Base-by-base conservation (phyloP, 1,140 invertebrate genomes). In the Apis laboriosa region DNA sequence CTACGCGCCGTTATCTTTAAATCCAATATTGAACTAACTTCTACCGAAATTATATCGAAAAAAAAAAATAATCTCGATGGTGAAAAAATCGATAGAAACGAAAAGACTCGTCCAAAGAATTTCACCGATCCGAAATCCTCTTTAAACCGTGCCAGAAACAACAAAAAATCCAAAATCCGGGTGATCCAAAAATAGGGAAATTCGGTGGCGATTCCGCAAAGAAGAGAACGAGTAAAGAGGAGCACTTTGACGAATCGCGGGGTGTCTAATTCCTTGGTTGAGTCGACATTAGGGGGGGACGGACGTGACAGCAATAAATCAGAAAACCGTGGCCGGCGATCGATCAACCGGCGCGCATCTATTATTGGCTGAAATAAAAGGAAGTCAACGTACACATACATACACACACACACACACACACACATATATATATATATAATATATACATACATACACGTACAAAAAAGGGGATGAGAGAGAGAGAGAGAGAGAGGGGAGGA, bases 361-460 rank as follows among this genome's bases (percentile, higher is more conserved):
- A 90, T 91, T 90, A 91, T 90, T 90, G 89, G 89, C 80, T 81
- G 83, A 90, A 90, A 88, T 90, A 90, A 90, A 90, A 89, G 86
- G 80, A 87, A 92, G 86, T 89, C 87, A 86, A 86, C 82, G 83
- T 61, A 68, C 77, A 70, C 55, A n/a, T 17, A 75, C 70, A 51
- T 68, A 49, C n/a, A 28, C 56, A 74, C 24, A 34, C 12, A 49
- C 2, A 63, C 56, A 63, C 73, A 76, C 58, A 17, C 19, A 77
- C 63, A 63, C 49, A 51, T 15, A 56, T 53, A 76, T 24, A 77
- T 68, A 63, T 55, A 51, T 15, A 56, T 43, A 76, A 28, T 58
- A 43, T 19, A 21, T 68, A 0, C 28, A n/a, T 21, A 81, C 77
- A 68, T 67, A 60, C 8, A 53, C 51, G 68, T 43, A 24, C 77